These are phyloP conservation scores for Amphibalanus amphitrite DNA, from an alignment of 1,140 invertebrate species.

Conservation along the genomic window DNA sequence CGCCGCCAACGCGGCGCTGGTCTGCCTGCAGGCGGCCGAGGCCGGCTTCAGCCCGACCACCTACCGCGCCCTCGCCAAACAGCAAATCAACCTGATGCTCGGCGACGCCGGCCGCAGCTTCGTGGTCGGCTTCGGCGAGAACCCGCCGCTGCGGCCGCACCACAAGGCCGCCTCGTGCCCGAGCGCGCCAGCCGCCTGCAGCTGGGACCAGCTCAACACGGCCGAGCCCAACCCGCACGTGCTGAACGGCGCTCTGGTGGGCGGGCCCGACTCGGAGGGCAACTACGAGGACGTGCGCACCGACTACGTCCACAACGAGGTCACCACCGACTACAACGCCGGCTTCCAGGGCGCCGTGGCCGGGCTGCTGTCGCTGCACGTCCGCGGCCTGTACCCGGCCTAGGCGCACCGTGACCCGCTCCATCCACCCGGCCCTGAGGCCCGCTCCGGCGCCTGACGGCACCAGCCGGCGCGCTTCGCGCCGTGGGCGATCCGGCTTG, in stretches of 20 bases:
- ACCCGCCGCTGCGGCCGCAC: conserved; percentile 29
- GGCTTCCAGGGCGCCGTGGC: conserved; percentile 22
- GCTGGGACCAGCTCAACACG: conserved; percentile 19
- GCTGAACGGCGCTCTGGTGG: conserved; percentile 28
- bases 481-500: too few species aligned
- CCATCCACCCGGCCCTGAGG: too few species aligned
- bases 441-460: too few species aligned
- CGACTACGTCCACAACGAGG: conserved; percentile 28
- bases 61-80: conserved; percentile 28
- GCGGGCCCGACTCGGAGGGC: conserved; percentile 26
- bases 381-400: too few species aligned
- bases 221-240: conserved; percentile 23
- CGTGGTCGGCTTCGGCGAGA: conserved; percentile 41
- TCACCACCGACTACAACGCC: conserved; percentile 29
- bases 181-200: conserved; percentile 19
- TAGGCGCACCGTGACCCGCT: too few species aligned
- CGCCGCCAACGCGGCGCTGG: conserved; percentile 38
- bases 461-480: too few species aligned
- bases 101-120: conserved; percentile 40
- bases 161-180: conserved; percentile 19
- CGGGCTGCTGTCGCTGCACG: background rate
- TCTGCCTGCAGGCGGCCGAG: conserved; percentile 24
- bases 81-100: conserved; percentile 43
- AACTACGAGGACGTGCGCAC: conserved; percentile 23
- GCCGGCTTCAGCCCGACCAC: background rate